Evolutionary conservation across 2,888 invertebrate genomes (phyloP), one percentile per base, ranked within the genome.

Genomic region (Andrena camellia): DNA sequence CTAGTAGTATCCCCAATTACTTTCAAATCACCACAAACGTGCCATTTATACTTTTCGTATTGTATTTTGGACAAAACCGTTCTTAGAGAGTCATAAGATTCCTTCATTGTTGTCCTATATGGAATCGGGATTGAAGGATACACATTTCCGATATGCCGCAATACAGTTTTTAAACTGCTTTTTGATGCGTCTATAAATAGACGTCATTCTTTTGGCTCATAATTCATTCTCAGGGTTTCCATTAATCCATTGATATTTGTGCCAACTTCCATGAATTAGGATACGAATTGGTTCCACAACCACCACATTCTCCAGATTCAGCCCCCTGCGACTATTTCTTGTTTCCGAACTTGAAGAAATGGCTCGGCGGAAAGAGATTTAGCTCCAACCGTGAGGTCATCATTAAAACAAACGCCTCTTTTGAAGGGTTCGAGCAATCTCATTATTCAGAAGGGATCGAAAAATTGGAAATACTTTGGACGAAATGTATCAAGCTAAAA

Each of bases 111-210:
- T 6, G 1, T n/a, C 0, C 13, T 29, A 50, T 68, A 67, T 17
- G 20, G 35, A 33, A 54, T 10, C 13, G 54, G 33, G 2, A 68
- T 54, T 0, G 54, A 54, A 13, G 54, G 54, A 68, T 68, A 23
- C 4, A 68, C 2, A 10, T 68, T 68, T n/a, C 54, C 23, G 33
- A 54, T 68, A 13, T 54, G 63, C 6, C 57, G 35, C 1, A 68
- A 57, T 6, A 54, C 35, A 4, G 23, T 35, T 86, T 90, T n/a
- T 0, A 91, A 78, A 78, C 90, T 90, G 72, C 50, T 54, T 82
- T 88, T 90, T 8, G 86, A 90, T 4, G 84, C 83, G 80, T 91
- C 90, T 68, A 91, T 90, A 70, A 92, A 91, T 8, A 91, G 74
- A 48, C 89, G 67, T 89, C 90, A 91, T 48, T 92, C 86, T 48